A percentile compares a stretch with the other conserved stretches of the same genome.
phyloP scores from a whole-genome alignment of 2,797 vertebrate genomes.

The Paedocypris micromegethes region DNA sequence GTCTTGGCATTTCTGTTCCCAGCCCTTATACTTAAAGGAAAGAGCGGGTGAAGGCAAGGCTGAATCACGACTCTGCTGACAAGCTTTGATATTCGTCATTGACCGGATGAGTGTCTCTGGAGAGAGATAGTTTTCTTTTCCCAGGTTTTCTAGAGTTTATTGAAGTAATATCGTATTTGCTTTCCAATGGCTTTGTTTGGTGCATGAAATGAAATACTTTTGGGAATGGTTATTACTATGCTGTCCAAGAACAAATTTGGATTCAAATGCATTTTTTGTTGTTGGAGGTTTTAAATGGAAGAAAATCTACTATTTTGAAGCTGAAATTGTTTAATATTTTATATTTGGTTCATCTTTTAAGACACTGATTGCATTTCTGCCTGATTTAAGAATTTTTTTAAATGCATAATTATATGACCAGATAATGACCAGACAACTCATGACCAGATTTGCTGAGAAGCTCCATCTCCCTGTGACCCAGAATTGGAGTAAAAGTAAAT shows the following conservation, averaged over 20 bases:
- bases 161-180: constrained; percentile 11
- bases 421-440: too few relatives aligned
- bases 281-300: too few relatives aligned
- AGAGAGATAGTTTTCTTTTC: constrained; percentile 26
- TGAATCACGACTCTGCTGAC: constrained; percentile 23
- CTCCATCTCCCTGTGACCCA: too few relatives aligned
- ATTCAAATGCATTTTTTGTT: background rate
- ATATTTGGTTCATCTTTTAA: too few relatives aligned
- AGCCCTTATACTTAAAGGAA: constrained; percentile 10
- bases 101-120: constrained; percentile 41
- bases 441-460: too few relatives aligned
- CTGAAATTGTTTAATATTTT: too few relatives aligned
- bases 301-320: too few relatives aligned
- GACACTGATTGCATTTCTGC: too few relatives aligned
- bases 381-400: too few relatives aligned
- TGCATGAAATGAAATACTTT: constrained; percentile 14
- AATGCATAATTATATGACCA: too few relatives aligned
- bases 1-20: constrained; percentile 1
- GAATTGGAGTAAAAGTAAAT: too few relatives aligned
- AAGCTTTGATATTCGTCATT: constrained; percentile 42
- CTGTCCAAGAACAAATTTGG: constrained; percentile 5
- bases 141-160: constrained; percentile 21
- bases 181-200: constrained; percentile 10
- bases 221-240: constrained; percentile 9
- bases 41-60: constrained; percentile 10